These are phyloP conservation scores for Liodrosophila aerea DNA, from an alignment of 2,888 invertebrate genomes.

Conservation along the genomic window DNA sequence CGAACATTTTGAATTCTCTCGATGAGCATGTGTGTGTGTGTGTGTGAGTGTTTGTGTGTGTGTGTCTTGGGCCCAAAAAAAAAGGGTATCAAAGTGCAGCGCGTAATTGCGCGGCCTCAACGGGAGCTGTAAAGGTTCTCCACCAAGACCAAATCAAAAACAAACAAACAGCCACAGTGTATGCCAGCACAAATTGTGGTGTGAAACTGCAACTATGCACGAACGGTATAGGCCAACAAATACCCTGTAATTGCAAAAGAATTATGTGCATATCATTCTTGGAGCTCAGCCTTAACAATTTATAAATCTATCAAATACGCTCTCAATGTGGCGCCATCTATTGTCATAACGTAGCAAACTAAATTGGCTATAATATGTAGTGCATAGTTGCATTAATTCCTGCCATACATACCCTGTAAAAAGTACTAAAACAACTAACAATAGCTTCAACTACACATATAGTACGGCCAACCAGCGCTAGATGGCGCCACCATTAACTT, in stretches of 20 bases:
- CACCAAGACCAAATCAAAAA: conserved; percentile 26
- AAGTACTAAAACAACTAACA: neutral
- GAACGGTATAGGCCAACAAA: neutral
- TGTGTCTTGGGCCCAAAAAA: conserved; percentile 27
- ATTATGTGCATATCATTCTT: too few species aligned
- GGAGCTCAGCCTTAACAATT: too few species aligned
- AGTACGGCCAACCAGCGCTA: neutral
- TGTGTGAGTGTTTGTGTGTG: neutral
- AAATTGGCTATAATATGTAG: neutral
- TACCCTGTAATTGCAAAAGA: conserved; percentile 38
- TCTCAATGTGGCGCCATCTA: conserved; percentile 28
- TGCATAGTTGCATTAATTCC: too few species aligned
- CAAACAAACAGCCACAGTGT: conserved; percentile 52
- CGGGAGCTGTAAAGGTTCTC: conserved; percentile 37
- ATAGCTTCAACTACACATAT: neutral
- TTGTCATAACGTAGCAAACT: neutral
- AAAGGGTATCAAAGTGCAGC: conserved; percentile 69
- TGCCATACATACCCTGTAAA: conserved; percentile 2
- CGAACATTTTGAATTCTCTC: conserved; percentile 79
- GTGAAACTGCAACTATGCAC: conserved; percentile 47
- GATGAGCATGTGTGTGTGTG: conserved; percentile 5
- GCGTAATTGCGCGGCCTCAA: conserved; percentile 69
- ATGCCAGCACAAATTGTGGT: conserved; percentile 68
- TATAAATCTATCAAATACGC: too few species aligned
- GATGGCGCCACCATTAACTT: conserved; percentile 25